Conservation (phyloP, 2,797 vertebrate species). For the Valencia hispanica region DNA sequence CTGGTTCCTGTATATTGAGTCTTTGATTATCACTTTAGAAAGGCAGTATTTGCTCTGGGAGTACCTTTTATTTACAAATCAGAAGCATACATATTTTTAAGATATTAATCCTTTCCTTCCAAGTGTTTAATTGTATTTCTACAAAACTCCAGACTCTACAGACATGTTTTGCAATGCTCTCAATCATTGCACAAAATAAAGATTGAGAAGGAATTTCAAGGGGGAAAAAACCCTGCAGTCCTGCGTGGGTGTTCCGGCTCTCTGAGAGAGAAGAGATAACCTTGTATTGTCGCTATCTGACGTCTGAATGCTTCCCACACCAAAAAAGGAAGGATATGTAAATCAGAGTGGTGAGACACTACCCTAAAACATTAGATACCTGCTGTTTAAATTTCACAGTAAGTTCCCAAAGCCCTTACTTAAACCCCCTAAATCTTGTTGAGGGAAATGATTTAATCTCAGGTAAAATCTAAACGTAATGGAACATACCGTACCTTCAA, state of each 20-base stretch:
- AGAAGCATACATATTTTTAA: background rate
- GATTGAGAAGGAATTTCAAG: constrained; percentile 18
- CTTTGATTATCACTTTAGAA: background rate
- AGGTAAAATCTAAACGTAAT: background rate
- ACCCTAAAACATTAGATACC: constrained; percentile 26
- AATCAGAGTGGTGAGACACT: constrained; percentile 30
- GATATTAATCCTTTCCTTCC: background rate
- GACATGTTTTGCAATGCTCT: background rate
- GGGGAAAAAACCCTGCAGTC: constrained; percentile 39
- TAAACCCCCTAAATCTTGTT: background rate
- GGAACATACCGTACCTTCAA: constrained; percentile 86
- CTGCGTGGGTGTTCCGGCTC: constrained; percentile 38
- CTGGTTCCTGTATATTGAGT: background rate
- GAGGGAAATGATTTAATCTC: constrained; percentile 6
- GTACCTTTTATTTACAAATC: background rate
- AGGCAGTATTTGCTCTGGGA: background rate
- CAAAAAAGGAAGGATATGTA: constrained; percentile 64
- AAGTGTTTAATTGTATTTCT: background rate
- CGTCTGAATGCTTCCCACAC: constrained; percentile 48
- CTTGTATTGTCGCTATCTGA: constrained; percentile 54
- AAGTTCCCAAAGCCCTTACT: background rate
- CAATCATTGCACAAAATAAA: background rate
- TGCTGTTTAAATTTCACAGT: constrained; percentile 27
- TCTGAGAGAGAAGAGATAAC: constrained; percentile 59
- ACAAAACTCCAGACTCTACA: background rate